Evolutionary conservation across 2,888 invertebrate genomes (phyloP), one percentile per base, ranked within the genome.

Genomic region (Acanthosepion esculentum): DNA sequence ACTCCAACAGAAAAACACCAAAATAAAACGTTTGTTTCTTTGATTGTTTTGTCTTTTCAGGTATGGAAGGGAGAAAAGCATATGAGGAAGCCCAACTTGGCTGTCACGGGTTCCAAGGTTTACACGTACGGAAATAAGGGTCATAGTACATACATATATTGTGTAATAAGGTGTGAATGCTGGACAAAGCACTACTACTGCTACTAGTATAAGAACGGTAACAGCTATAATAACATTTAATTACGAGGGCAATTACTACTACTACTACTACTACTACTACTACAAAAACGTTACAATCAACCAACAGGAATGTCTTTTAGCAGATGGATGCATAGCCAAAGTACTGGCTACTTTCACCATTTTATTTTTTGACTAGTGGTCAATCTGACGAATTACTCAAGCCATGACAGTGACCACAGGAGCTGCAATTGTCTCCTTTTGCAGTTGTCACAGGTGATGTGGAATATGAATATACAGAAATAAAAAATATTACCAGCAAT

Each of bases 81-180:
- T n/a, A n/a, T n/a, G n/a, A n/a, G n/a, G n/a, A n/a, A n/a, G n/a
- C n/a, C n/a, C n/a, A n/a, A n/a, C n/a, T n/a, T 93, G 96, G 97
- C 3, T 96, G 96, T n/a, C 97, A 97, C 95, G 97, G 97, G 23
- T 97, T 97, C 95, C 97, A 97, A 95, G 97, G 97, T 55, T 95
- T 97, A n/a, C 96, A 97, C 94, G 96, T 97, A 55, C 95, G 96
- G 50, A 96, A 96, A 95, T 96, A 94, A 95, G 96, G 95, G 41
- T 6, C 92, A 48, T 91, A 91, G 59, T 94, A 94, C 91, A 48
- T 94, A 94, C 91, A 48, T 78, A 64, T 48, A 91, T 29, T 94
- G 94, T 78, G 29, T 59, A 78, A 59, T 23, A n/a, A 94, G 26
- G 48, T 94, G 48, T 64, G 59, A 48, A 93, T 48, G 59, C 55